Percentiles rank a stretch among this genome's conserved stretches.
These are phyloP conservation scores for Hydropsyche tenuis DNA, from an alignment of 1,140 invertebrate species.

Conservation along the genomic window DNA sequence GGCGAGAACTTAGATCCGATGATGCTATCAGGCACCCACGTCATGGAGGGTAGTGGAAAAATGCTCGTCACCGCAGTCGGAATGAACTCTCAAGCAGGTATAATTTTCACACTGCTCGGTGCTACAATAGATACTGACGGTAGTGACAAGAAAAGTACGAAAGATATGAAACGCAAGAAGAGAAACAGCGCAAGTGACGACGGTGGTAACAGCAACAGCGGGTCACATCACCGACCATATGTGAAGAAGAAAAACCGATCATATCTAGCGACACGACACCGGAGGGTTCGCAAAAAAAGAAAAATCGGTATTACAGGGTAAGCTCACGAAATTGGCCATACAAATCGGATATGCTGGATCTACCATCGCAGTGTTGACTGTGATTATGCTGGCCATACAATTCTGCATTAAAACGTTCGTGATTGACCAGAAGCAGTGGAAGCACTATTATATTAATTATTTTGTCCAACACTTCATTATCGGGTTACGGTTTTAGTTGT, in stretches of 20 bases:
- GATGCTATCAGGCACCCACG: constrained; percentile 65
- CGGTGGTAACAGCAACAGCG: constrained; percentile 39
- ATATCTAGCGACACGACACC: constrained; percentile 36
- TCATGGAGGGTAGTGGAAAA: constrained; percentile 83
- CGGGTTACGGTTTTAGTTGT: constrained; percentile 90
- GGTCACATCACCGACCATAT: constrained; percentile 37
- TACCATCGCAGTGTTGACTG: constrained; percentile 84
- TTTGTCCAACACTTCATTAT: constrained; percentile 88
- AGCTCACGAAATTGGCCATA: constrained; percentile 87
- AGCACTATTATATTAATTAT: constrained; percentile 69
- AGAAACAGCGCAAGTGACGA: constrained; percentile 46
- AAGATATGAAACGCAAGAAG: constrained; percentile 54
- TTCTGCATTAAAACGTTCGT: constrained; percentile 80
- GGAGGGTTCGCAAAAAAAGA: constrained; percentile 54
- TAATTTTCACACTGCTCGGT: constrained; percentile 76
- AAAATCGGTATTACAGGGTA: constrained; percentile 84
- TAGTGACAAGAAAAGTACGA: constrained; percentile 52
- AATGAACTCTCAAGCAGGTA: constrained; percentile 82
- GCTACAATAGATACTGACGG: constrained; percentile 55
- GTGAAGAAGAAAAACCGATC: constrained; percentile 46
- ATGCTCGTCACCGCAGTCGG: constrained; percentile 86
- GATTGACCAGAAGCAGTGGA: constrained; percentile 65
- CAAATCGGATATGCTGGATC: constrained; percentile 91
- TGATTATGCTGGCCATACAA: constrained; percentile 80
- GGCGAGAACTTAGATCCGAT: constrained; percentile 67